Conservation (phyloP, 2,888 invertebrate genomes). For the Drosophila pegasa region DNA sequence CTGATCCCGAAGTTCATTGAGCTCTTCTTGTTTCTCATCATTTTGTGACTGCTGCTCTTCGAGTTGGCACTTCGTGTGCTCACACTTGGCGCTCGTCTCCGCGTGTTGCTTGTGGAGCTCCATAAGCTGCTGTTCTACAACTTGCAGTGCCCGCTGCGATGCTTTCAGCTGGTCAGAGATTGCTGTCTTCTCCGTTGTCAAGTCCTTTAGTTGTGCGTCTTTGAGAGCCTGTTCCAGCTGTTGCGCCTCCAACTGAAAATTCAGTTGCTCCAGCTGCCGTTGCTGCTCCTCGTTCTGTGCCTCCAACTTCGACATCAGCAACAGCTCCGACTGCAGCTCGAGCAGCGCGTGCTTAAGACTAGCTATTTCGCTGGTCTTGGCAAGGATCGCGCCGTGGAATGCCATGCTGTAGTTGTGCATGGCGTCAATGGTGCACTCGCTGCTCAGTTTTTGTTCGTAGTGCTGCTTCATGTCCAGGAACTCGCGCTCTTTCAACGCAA, state of each 20-base stretch:
- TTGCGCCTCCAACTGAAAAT: slow-evolving; percentile 62
- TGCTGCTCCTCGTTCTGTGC: slow-evolving; percentile 72
- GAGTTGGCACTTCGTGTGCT: slow-evolving; percentile 67
- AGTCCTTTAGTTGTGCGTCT: slow-evolving; percentile 58
- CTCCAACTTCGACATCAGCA: slow-evolving; percentile 63
- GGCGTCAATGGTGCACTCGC: slow-evolving; percentile 69
- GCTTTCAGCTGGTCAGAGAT: slow-evolving; percentile 29
- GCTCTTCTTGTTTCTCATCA: slow-evolving; percentile 57
- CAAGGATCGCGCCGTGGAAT: slow-evolving; percentile 73
- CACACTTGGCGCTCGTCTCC: slow-evolving; percentile 67
- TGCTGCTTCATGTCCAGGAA: slow-evolving; percentile 66
- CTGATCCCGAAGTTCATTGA: slow-evolving; percentile 60
- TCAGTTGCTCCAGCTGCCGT: slow-evolving; percentile 70
- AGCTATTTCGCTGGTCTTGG: slow-evolving; percentile 74
- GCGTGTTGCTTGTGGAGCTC: slow-evolving; percentile 66
- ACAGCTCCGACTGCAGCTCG: slow-evolving; percentile 69
- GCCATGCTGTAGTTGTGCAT: slow-evolving; percentile 77
- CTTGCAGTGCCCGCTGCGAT: slow-evolving; percentile 40
- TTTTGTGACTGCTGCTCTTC: slow-evolving; percentile 63
- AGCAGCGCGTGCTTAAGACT: slow-evolving; percentile 66
- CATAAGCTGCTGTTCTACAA: slow-evolving; percentile 61
- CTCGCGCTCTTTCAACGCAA: slow-evolving; percentile 71
- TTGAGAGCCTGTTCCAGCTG: slow-evolving; percentile 68
- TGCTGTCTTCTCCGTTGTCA: slow-evolving; percentile 53
- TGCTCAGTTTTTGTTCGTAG: slow-evolving; percentile 65